Evolutionary conservation across 2,113 vertebrate species (phyloP).

Genomic region (Gallinago undulata): DNA sequence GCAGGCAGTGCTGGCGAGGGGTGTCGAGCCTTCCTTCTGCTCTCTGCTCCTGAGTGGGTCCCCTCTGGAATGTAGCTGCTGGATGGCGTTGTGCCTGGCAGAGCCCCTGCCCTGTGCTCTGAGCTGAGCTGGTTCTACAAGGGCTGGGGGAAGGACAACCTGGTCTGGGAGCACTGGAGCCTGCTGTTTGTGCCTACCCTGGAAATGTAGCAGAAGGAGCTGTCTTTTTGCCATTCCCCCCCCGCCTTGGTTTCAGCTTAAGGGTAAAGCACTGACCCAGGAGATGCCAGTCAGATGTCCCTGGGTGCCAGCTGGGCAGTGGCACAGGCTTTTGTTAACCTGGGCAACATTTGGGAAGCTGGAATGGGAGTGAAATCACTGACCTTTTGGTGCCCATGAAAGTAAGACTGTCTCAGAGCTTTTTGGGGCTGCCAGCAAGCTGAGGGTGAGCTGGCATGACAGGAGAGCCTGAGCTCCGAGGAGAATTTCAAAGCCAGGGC

Average conservation of each 20-base stretch:
- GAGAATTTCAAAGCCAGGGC: neutral
- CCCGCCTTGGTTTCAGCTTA: neutral
- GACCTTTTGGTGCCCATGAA: neutral
- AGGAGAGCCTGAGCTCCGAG: rapidly evolving
- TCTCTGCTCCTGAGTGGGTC: rapidly evolving
- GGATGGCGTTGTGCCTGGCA: neutral
- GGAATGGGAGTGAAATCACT: neutral
- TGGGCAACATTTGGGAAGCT: neutral
- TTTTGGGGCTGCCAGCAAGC: neutral
- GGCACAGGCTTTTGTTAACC: neutral
- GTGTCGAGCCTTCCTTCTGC: neutral
- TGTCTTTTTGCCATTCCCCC: neutral
- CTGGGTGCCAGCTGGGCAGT: neutral
- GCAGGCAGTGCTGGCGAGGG: neutral
- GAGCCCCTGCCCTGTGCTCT: neutral
- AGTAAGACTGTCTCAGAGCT: neutral
- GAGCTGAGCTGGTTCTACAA: neutral
- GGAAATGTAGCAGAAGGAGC: neutral
- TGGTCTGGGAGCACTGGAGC: neutral
- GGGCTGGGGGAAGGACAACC: neutral
- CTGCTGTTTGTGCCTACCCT: neutral
- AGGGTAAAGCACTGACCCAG: neutral
- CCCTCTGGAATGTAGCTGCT: neutral
- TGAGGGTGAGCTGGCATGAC: neutral
- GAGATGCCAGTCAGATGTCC: neutral